A percentile compares a stretch with the other conserved stretches of the same genome.
phyloP scores from a whole-genome alignment of 2,113 vertebrate genomes.

The Irena cyanogastra region DNA sequence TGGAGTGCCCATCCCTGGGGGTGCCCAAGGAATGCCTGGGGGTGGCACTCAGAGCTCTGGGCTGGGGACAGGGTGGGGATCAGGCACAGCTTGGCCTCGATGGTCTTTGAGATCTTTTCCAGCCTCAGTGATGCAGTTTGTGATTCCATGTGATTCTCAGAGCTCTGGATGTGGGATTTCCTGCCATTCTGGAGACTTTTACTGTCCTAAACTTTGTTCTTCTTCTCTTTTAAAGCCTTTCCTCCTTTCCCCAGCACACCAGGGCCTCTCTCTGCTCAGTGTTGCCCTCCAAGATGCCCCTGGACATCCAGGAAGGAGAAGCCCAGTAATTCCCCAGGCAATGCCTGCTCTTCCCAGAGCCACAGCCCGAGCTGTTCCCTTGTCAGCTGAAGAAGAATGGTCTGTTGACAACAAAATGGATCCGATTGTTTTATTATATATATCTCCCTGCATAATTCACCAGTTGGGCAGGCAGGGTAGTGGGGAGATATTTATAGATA shows the following conservation, averaged over 20 bases:
- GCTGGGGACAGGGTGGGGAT: background rate
- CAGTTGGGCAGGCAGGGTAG: conserved; percentile 15
- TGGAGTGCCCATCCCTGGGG: background rate
- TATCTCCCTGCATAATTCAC: conserved; percentile 57
- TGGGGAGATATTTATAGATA: conserved; percentile 54
- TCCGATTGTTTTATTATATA: conserved; percentile 44
- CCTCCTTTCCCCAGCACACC: background rate
- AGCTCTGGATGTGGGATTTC: background rate
- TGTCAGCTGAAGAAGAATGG: conserved; percentile 20
- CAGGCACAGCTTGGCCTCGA: accelerated
- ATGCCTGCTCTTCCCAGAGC: background rate
- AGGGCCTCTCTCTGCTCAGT: background rate
- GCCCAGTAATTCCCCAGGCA: background rate
- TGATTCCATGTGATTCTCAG: background rate
- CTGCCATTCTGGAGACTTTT: background rate
- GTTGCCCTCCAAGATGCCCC: background rate
- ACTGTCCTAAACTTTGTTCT: background rate
- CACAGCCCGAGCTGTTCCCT: background rate
- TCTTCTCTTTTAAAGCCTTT: background rate
- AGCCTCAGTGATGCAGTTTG: background rate
- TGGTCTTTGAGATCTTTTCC: background rate
- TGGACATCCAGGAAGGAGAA: background rate
- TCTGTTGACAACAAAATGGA: conserved; percentile 18
- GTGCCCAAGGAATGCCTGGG: accelerated
- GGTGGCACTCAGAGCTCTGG: accelerated